Evolutionary conservation across 2,888 invertebrate species (phyloP).

Genomic region (Podabrus alpinus): DNA sequence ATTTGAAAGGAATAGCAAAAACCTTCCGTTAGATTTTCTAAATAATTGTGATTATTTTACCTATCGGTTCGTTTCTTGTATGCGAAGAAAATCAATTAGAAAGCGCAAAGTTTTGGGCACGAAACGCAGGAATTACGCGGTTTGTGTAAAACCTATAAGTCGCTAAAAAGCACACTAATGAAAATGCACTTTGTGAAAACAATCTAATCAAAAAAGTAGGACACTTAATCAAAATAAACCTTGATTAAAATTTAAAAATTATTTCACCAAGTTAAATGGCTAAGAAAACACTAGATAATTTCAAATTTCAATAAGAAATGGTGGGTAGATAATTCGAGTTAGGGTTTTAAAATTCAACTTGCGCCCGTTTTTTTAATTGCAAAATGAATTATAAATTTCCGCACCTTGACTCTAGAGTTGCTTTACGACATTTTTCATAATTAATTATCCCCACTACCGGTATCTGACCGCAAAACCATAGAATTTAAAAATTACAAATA

Average conservation of each 20-base stretch:
- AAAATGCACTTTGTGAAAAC: background rate
- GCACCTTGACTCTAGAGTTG: slow-evolving; percentile 42
- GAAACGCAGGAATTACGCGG: too few species aligned
- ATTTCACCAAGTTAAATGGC: slow-evolving; percentile 54
- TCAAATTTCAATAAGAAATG: slow-evolving; percentile 52
- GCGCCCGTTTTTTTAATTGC: slow-evolving; percentile 45
- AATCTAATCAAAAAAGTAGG: background rate
- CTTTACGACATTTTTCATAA: slow-evolving; percentile 44
- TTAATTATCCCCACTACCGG: slow-evolving; percentile 42
- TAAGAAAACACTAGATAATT: slow-evolving; percentile 56
- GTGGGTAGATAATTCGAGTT: slow-evolving; percentile 38
- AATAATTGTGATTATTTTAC: background rate
- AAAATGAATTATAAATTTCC: slow-evolving; percentile 48
- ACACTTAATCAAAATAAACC: slow-evolving; percentile 28
- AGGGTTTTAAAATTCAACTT: slow-evolving; percentile 34
- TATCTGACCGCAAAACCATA: slow-evolving; percentile 29
- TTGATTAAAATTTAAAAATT: slow-evolving; percentile 56
- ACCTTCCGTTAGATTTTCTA: background rate
- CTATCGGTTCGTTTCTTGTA: too few species aligned
- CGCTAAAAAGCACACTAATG: background rate
- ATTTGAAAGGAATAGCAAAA: background rate
- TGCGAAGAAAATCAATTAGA: background rate
- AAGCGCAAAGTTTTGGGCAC: too few species aligned
- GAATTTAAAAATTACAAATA: slow-evolving; percentile 18
- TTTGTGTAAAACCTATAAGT: too few species aligned